Conservation (phyloP, 1,140 invertebrate genomes). For the Drosophila virilis region DNA sequence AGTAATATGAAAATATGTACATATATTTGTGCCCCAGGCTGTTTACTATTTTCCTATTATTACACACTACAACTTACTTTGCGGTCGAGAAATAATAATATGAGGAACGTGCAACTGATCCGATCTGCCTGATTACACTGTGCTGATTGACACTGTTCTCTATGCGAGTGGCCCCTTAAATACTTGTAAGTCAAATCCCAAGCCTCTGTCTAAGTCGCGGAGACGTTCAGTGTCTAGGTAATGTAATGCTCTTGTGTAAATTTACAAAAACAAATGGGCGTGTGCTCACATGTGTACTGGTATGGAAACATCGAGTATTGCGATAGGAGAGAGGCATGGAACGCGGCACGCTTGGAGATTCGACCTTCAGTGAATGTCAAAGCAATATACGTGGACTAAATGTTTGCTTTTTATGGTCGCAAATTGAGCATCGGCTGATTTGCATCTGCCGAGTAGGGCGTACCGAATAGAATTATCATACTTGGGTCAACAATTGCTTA, state of each 20-base stretch:
- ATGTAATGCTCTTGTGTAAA: slow-evolving; percentile 8
- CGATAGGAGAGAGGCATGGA: slow-evolving; percentile 4
- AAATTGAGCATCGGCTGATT: slow-evolving; percentile 66
- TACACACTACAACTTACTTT: neutral
- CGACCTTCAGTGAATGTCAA: slow-evolving; percentile 73
- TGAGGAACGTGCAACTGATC: neutral
- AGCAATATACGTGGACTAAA: slow-evolving; percentile 34
- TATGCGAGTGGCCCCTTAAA: slow-evolving; percentile 5
- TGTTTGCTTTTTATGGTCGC: slow-evolving; percentile 29
- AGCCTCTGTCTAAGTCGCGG: neutral
- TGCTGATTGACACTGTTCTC: neutral
- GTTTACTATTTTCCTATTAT: neutral
- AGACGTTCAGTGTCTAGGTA: neutral
- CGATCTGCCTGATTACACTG: neutral
- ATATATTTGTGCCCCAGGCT: no score
- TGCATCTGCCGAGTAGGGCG: slow-evolving; percentile 43
- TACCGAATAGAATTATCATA: neutral
- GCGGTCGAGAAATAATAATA: no score
- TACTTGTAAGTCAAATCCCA: slow-evolving; percentile 1
- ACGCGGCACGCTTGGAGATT: slow-evolving; percentile 20
- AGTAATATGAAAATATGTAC: no score
- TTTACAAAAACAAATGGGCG: slow-evolving; percentile 6
- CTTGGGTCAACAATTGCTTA: neutral
- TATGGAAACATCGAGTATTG: neutral
- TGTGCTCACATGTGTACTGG: neutral